phyloP scores from a whole-genome alignment of 2,888 invertebrate species.

The Xanthia icteritia region DNA sequence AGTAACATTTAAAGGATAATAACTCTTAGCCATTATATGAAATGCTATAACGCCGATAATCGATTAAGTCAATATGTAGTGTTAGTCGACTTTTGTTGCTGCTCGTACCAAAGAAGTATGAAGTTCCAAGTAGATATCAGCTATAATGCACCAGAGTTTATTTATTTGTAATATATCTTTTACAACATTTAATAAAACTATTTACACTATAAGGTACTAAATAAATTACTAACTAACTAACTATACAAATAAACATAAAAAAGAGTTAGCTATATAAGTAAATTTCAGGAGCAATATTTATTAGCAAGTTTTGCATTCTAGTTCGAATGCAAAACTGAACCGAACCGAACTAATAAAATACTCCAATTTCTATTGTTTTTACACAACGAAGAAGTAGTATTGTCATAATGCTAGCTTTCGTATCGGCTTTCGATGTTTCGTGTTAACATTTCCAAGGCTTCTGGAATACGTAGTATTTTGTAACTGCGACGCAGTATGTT shows the following conservation, averaged over 20 bases:
- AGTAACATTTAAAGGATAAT: background rate
- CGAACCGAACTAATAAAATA: background rate
- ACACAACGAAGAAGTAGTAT: background rate
- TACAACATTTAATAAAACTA: no score
- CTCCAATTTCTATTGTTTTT: no score
- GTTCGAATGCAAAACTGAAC: no score
- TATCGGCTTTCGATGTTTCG: conserved; percentile 16
- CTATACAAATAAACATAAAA: no score
- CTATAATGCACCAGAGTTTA: no score
- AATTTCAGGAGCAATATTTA: background rate
- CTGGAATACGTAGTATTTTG: conserved; percentile 4
- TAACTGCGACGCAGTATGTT: background rate
- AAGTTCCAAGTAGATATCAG: background rate
- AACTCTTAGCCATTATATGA: no score
- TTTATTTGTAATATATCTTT: no score
- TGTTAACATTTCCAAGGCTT: conserved; percentile 34
- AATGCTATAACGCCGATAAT: background rate
- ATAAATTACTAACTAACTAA: no score
- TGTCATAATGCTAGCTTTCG: background rate
- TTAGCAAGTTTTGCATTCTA: background rate
- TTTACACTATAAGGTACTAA: no score
- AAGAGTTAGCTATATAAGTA: no score
- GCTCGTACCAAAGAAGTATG: background rate
- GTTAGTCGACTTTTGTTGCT: background rate
- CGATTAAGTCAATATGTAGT: background rate